Base-by-base conservation (phyloP, 2,888 invertebrate genomes). In the Drosophila mulleri region DNA sequence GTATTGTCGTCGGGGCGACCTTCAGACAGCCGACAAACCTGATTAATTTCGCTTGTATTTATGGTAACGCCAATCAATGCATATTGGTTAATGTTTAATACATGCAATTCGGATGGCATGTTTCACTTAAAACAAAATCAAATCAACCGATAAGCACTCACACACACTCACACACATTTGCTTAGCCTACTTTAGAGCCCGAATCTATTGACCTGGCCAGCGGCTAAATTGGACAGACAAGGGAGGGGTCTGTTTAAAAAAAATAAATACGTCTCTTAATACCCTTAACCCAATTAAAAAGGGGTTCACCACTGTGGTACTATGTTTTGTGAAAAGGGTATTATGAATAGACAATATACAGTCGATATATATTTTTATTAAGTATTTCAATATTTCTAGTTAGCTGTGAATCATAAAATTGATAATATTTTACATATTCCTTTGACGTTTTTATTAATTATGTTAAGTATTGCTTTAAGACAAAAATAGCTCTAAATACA, bases 31-130 rank as follows among this genome's bases (percentile, higher is more conserved):
- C 20, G 62, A 67, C 67, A 58, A 81, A 78, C 74, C 82, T 82
- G 86, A 80, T 80, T 77, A 83, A 72, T 67, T 80, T 67, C 41
- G 69, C 70, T 87, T 71, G 67, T 68, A 68, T 75, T 77, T 68
- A 73, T 78, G 72, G 71, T 75, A 83, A 69, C 74, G 67, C 64
- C 80, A 80, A 75, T 82, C 74, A 72, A 79, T 77, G 78, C 74
- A 65, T 78, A 78, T 82, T 86, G 79, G 75, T 78, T 67, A 78
- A 87, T 83, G 65, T 70, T 75, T 67, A 82, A 83, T 73, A 70
- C 78, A 88, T 85, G 80, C 68, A 85, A 85, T 78, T 77, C 56
- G 67, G 58, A 75, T 75, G 80, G 77, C 83, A 75, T 83, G 72
- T 78, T 72, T 73, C 67, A 72, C 81, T 88, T 68, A 64, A 80